phyloP scores from a whole-genome alignment of 2,888 invertebrate species.

The Amblyjoppa fuscipennis region DNA sequence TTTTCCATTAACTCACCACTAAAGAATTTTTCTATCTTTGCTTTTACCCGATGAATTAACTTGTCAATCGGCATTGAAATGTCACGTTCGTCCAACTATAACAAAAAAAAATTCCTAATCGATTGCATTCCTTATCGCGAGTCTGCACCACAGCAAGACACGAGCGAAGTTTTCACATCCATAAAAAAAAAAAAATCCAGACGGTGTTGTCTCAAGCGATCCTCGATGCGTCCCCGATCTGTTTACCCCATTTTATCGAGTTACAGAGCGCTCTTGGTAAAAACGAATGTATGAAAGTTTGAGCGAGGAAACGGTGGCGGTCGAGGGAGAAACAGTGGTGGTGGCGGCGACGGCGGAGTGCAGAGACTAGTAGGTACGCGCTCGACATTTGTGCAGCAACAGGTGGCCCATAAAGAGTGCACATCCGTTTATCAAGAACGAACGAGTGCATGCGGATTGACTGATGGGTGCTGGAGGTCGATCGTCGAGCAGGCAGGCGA shows the following conservation, averaged over 20 bases:
- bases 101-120: not conserved
- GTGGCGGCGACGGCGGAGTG: slow-evolving; percentile 8
- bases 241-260: slow-evolving; percentile 40
- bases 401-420: slow-evolving; percentile 85
- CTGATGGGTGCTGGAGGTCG: slow-evolving; percentile 84
- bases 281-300: slow-evolving; percentile 75
- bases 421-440: slow-evolving; percentile 85
- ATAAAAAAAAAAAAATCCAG: slow-evolving; percentile 7
- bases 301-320: slow-evolving; percentile 70
- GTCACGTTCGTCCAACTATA: not conserved
- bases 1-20: no score
- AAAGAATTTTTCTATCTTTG: no score
- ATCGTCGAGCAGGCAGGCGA: slow-evolving; percentile 72
- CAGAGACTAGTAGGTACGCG: slow-evolving; percentile 54
- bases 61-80: not conserved
- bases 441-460: slow-evolving; percentile 85
- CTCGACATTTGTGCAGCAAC: slow-evolving; percentile 76
- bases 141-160: not conserved
- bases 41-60: no score
- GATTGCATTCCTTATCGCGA: not conserved
- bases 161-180: not conserved
- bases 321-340: slow-evolving; percentile 7
- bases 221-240: not conserved
- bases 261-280: slow-evolving; percentile 34
- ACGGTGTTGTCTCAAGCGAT: not conserved